A percentile compares a stretch with the other conserved stretches of the same genome.
phyloP scores from a whole-genome alignment of 1,140 invertebrate genomes.

The Oryctes rhinoceros region DNA sequence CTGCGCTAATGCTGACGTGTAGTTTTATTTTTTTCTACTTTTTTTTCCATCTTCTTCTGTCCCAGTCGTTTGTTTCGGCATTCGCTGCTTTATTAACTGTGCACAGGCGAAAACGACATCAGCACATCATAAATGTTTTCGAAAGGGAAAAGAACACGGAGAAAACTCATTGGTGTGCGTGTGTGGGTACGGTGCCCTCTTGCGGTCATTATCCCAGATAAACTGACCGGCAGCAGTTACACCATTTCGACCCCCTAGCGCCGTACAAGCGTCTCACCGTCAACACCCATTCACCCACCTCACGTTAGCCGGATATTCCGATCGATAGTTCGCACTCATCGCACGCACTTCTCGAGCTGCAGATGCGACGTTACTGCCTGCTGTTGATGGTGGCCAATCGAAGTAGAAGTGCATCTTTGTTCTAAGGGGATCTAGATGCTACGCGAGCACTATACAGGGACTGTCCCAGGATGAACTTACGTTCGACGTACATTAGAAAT shows the following conservation, averaged over 20 bases:
- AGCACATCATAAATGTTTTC: constrained; percentile 37
- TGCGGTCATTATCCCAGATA: constrained; percentile 36
- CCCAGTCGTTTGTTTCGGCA: constrained; percentile 3
- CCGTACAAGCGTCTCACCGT: neutral
- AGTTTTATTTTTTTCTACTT: neutral
- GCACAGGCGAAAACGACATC: constrained; percentile 31
- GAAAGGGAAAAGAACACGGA: constrained; percentile 26
- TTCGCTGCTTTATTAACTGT: constrained; percentile 36
- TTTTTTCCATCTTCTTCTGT: neutral
- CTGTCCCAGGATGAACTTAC: neutral
- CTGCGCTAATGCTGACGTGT: neutral
- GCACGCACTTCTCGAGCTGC: constrained; percentile 13
- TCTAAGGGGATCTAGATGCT: neutral
- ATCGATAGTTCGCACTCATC: constrained; percentile 24
- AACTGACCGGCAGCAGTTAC: constrained; percentile 33
- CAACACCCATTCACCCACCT: neutral
- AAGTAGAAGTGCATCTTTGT: neutral
- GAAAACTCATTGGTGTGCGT: constrained; percentile 27
- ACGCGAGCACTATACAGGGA: too few relatives aligned
- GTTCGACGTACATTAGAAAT: neutral
- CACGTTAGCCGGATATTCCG: constrained; percentile 6
- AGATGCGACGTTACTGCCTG: neutral
- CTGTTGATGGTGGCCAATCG: neutral
- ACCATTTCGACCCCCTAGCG: constrained; percentile 7
- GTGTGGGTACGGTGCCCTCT: constrained; percentile 13